These are phyloP conservation scores for Carcharodon carcharias DNA, from an alignment of 2,797 vertebrate genomes.

Conservation along the genomic window DNA sequence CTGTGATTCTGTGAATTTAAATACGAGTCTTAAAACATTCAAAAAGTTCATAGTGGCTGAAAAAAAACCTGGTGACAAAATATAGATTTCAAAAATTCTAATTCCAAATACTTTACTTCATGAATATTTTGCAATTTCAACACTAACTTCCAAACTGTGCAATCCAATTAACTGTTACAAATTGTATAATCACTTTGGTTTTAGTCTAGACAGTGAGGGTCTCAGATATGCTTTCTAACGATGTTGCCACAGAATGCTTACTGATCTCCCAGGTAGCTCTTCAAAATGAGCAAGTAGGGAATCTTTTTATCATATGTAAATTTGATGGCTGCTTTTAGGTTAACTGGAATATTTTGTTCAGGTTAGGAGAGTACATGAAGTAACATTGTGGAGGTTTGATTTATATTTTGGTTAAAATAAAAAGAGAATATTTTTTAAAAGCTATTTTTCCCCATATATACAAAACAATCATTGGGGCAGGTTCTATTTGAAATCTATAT, in stretches of 20 bases:
- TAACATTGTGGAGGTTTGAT: neutral
- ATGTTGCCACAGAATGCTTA: neutral
- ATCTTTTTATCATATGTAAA: neutral
- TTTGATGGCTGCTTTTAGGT: neutral
- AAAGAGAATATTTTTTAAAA: neutral
- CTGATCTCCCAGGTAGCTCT: neutral
- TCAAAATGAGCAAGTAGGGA: neutral
- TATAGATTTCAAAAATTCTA: neutral
- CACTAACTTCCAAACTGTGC: neutral
- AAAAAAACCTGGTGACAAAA: neutral
- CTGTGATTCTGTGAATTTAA: neutral
- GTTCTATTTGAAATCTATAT: neutral
- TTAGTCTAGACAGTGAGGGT: neutral
- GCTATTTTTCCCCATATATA: neutral
- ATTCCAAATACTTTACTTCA: neutral
- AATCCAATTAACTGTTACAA: neutral
- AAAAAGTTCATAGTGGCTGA: neutral
- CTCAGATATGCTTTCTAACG: neutral
- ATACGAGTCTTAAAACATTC: neutral
- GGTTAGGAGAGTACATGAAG: neutral
- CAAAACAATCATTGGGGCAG: neutral
- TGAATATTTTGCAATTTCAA: neutral
- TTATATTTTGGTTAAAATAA: neutral
- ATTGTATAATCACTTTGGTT: neutral
- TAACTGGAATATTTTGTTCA: neutral